Conservation (phyloP, 2,113 vertebrate genomes). For the Mellivora capensis region DNA sequence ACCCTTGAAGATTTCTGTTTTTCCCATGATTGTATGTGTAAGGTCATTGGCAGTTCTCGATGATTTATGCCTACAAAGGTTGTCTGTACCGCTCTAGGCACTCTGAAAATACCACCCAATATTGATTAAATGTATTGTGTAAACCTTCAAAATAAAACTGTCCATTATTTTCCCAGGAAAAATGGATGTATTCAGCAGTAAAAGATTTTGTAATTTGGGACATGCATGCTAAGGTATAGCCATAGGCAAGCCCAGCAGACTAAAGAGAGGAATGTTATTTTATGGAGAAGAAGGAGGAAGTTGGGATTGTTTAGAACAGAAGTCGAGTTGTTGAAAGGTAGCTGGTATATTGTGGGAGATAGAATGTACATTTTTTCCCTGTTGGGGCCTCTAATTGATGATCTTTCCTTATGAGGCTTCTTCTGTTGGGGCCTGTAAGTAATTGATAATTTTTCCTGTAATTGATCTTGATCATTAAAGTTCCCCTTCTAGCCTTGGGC, state of each 20-base stretch:
- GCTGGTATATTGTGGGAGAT: neutral
- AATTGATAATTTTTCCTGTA: neutral
- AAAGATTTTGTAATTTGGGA: neutral
- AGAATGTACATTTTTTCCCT: neutral
- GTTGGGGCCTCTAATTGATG: neutral
- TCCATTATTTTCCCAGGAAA: neutral
- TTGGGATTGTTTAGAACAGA: neutral
- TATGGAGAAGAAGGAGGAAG: neutral
- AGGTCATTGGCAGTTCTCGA: neutral
- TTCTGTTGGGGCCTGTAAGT: neutral
- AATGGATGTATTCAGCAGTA: neutral
- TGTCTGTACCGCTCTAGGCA: neutral
- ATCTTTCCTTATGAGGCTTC: neutral
- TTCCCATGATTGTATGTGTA: neutral
- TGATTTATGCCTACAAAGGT: neutral
- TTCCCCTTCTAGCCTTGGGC: neutral
- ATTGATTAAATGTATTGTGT: neutral
- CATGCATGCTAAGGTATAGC: neutral
- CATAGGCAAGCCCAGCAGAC: neutral
- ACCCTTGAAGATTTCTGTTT: neutral
- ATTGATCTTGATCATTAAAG: neutral
- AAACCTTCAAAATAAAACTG: neutral
- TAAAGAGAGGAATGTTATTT: neutral
- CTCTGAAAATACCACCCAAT: neutral
- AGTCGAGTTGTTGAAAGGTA: neutral